Evolutionary conservation across 2,797 vertebrate genomes (phyloP).

Genomic region (Denticeps clupeoides): DNA sequence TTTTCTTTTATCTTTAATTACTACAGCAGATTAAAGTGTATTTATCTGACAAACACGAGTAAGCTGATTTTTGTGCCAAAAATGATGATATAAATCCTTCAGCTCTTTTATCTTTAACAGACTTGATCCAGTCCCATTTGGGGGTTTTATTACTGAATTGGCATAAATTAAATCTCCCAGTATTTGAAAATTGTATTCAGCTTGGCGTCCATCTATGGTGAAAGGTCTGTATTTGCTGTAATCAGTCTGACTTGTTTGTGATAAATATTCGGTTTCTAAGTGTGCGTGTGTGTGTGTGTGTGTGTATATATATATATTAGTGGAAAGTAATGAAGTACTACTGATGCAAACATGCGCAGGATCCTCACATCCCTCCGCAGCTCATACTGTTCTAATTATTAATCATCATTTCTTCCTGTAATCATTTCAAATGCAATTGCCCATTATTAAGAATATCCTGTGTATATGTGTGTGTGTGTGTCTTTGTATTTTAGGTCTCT

Average conservation of each 20-base stretch:
- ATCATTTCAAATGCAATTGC: slow-evolving; percentile 19
- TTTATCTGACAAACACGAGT: slow-evolving; percentile 15
- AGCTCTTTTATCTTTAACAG: slow-evolving; percentile 23
- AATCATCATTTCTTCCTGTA: slow-evolving; percentile 22
- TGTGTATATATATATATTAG: no score
- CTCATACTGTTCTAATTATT: slow-evolving; percentile 10
- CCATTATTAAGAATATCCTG: slow-evolving; percentile 3
- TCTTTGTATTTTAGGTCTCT: background rate
- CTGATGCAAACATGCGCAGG: no score
- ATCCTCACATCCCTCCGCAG: no score
- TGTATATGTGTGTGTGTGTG: background rate
- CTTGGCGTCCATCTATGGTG: no score
- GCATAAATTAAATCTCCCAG: no score
- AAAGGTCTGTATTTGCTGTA: no score
- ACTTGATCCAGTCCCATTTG: slow-evolving; percentile 17
- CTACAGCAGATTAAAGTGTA: slow-evolving; percentile 19
- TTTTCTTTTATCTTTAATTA: slow-evolving; percentile 17
- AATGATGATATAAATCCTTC: slow-evolving; percentile 3
- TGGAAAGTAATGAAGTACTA: no score
- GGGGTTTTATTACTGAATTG: slow-evolving; percentile 7
- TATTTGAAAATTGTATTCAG: no score
- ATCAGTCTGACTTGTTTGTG: no score
- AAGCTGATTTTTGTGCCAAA: slow-evolving; percentile 12
- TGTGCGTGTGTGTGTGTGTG: no score
- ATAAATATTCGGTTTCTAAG: no score